Base-by-base conservation (phyloP, 1,140 invertebrate species). In the Musca domestica region DNA sequence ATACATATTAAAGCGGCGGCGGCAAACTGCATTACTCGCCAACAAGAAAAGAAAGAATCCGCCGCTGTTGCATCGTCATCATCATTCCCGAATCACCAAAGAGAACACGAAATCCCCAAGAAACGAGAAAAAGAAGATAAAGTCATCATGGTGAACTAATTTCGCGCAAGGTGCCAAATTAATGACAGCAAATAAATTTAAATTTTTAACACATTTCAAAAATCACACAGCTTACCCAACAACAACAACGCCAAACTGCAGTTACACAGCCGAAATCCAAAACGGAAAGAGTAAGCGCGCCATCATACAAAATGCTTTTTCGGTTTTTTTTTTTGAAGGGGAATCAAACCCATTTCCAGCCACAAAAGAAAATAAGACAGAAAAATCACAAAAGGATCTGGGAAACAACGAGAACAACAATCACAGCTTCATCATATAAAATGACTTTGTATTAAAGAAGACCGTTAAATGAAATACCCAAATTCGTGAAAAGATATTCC, bases 181-280 rank as follows among this genome's bases (percentile, higher is more conserved):
- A 61, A 61, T 61, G 56, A 61, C 56, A 61, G 56, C 56, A 61
- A 61, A 61, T 61, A 61, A 61, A 61, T 61, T 61, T 61, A 61
- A 61, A 61, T 61, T 61, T 61, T 61, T 61, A 61, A 61, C 56
- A 61, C 56, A 61, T 61, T 61, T 61, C 56, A 34, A 61, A 34
- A 61, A 34, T 41, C 34, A 41, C 34, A 41, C 34, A 41, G 34
- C 34, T 41, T 41, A 41, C 34, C 34, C 34, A 41, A 41, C 34
- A 41, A 41, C 34, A 41, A 41, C 34, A 41, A 41, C 10, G 12
- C 34, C 2, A 5, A 12, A 41, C 34, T 7, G 10, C 34, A 5
- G 6, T 12, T 12, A n/a, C n/a, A 41, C 4, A 30, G 27, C 27
- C 10, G 34, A 41, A 41, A 41, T 41, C 34, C 4, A 12, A 41